Percentiles rank a stretch among this genome's conserved stretches.
Evolutionary conservation across 2,797 vertebrate genomes (phyloP).

Genomic region (Bradypodion ventrale): DNA sequence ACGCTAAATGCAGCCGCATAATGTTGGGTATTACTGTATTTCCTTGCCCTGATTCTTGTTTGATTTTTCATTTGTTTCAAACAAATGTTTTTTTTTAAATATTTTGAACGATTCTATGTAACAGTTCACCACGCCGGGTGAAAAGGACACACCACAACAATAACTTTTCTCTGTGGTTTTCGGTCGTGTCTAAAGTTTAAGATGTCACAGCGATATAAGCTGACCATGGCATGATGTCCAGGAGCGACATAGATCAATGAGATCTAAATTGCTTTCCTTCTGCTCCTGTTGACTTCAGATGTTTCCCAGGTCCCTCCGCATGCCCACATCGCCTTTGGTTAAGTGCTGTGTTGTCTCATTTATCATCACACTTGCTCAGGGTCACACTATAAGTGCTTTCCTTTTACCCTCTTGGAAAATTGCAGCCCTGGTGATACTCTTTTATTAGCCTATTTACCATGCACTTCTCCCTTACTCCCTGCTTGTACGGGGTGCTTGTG

Average conservation of each 20-base stretch:
- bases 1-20: too few relatives aligned
- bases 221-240: background rate
- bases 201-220: background rate
- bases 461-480: background rate
- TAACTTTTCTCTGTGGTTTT: background rate
- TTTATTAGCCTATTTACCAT: slow-evolving; percentile 27
- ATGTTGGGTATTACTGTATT: too few relatives aligned
- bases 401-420: background rate
- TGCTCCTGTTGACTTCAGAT: background rate
- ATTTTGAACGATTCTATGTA: too few relatives aligned
- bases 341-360: slow-evolving; percentile 16
- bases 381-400: background rate
- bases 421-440: background rate
- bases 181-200: background rate
- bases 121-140: too few relatives aligned
- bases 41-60: too few relatives aligned
- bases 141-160: too few relatives aligned
- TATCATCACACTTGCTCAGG: background rate
- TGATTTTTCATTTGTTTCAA: background rate
- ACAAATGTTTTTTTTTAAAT: background rate
- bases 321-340: background rate
- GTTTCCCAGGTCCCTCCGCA: background rate
- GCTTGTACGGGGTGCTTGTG: background rate
- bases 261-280: slow-evolving; percentile 25
- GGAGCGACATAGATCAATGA: background rate